Percentiles rank a stretch among this genome's conserved stretches.
Conservation (phyloP, 2,888 invertebrate species). For the Limnephilus lunatus region DNA sequence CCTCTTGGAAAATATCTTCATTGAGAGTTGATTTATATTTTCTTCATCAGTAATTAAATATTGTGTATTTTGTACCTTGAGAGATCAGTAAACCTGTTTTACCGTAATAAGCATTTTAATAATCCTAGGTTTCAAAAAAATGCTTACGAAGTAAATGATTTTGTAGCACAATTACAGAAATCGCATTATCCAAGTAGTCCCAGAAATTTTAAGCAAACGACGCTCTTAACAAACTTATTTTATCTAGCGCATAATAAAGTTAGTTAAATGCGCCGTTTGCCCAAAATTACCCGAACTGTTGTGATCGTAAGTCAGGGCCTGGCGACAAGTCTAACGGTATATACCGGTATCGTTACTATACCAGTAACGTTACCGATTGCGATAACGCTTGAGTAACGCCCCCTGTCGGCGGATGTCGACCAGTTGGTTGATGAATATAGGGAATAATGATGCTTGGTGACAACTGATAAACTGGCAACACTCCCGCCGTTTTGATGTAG, state of each 20-base stretch:
- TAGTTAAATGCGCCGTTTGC: not conserved
- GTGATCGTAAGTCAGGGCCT: not conserved
- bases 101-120: no score
- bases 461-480: slow-evolving; percentile 6
- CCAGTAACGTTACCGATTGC: slow-evolving; percentile 1
- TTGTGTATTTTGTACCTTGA: no score
- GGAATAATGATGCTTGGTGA: slow-evolving; percentile 29
- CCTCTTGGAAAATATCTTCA: no score
- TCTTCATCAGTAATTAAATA: no score
- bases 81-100: no score
- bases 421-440: slow-evolving; percentile 27
- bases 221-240: not conserved
- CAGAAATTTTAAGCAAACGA: not conserved
- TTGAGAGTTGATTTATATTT: no score
- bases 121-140: not conserved
- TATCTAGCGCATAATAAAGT: not conserved
- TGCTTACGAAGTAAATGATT: not conserved
- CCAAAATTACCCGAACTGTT: not conserved
- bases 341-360: not conserved
- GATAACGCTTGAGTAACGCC: slow-evolving; percentile 31
- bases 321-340: not conserved
- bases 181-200: not conserved
- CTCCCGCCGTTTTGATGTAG: not conserved
- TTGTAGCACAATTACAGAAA: not conserved
- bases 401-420: not conserved